Evolutionary conservation across 2,888 invertebrate genomes (phyloP).

Genomic region (Chalcis sispes): DNA sequence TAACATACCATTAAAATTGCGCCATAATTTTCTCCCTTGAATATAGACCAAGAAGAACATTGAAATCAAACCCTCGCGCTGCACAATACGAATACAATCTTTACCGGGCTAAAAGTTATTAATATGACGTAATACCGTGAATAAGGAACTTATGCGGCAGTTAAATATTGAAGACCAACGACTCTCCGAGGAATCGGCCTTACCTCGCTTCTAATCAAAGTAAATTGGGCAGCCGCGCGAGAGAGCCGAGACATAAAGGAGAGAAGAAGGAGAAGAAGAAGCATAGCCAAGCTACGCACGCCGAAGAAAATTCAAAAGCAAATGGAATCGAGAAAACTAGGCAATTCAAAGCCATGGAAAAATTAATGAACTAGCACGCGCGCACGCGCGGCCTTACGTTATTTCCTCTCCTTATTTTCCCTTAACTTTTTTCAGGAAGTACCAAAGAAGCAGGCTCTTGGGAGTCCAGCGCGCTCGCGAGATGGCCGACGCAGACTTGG

Average conservation of each 20-base stretch:
- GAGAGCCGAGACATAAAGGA: background rate
- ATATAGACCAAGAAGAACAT: too few relatives aligned
- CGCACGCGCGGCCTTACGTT: background rate
- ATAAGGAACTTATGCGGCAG: background rate
- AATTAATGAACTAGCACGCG: constrained; percentile 18
- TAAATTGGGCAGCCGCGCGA: constrained; percentile 32
- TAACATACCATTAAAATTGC: too few relatives aligned
- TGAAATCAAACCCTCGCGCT: background rate
- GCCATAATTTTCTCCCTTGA: too few relatives aligned
- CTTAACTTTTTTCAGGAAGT: background rate
- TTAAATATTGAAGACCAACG: constrained; percentile 26
- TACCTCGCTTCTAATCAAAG: constrained; percentile 47
- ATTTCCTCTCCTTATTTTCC: background rate
- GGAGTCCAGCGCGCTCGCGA: too few relatives aligned
- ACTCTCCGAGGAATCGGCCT: constrained; percentile 5
- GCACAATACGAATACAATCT: background rate
- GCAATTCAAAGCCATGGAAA: constrained; percentile 24
- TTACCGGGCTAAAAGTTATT: background rate
- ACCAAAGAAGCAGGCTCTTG: background rate
- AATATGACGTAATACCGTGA: background rate
- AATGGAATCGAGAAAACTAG: constrained; percentile 23
- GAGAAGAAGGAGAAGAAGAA: background rate
- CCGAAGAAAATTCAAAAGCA: constrained; percentile 14
- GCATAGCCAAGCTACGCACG: background rate
- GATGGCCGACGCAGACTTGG: background rate